Evolutionary conservation across 2,113 vertebrate species (phyloP).

Genomic region (Rhinogobius similis): DNA sequence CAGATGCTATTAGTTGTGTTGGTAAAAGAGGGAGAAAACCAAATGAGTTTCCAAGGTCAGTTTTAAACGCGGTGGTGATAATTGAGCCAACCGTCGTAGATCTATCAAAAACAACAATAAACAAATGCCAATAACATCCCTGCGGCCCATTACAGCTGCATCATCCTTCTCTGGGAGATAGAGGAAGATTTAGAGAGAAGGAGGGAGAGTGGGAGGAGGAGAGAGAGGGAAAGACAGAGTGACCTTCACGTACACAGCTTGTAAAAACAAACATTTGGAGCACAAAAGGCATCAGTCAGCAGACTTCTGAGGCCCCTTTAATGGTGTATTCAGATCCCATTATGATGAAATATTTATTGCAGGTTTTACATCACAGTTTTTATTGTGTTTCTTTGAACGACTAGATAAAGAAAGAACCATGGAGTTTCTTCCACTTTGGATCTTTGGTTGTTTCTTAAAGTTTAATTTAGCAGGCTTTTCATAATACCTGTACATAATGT

Average conservation of each 20-base stretch:
- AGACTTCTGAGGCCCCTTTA: slow-evolving; percentile 5
- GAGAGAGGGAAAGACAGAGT: slow-evolving; percentile 5
- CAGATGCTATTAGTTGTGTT: slow-evolving; percentile 60
- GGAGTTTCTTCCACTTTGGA: not conserved
- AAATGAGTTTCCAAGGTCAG: slow-evolving; percentile 81
- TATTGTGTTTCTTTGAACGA: not conserved
- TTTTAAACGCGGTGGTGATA: slow-evolving; percentile 61
- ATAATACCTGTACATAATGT: too few species aligned
- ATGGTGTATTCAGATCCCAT: slow-evolving; percentile 6
- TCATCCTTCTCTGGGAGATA: slow-evolving; percentile 31
- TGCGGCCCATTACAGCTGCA: slow-evolving; percentile 49
- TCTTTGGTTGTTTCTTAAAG: not conserved
- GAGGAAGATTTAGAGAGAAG: slow-evolving; percentile 7
- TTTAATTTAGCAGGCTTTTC: too few species aligned
- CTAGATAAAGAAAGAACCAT: not conserved
- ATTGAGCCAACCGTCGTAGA: slow-evolving; percentile 70
- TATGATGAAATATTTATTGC: slow-evolving; percentile 5
- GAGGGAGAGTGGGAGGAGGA: not conserved
- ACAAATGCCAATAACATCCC: slow-evolving; percentile 70
- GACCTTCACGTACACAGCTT: not conserved
- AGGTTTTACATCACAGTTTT: not conserved
- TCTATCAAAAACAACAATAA: slow-evolving; percentile 76
- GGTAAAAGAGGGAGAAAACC: slow-evolving; percentile 69
- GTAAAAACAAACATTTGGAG: slow-evolving; percentile 6
- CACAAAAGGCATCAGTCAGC: slow-evolving; percentile 15